These are phyloP conservation scores for Lepidotrigona ventralis DNA, from an alignment of 1,140 invertebrate species.

Conservation along the genomic window DNA sequence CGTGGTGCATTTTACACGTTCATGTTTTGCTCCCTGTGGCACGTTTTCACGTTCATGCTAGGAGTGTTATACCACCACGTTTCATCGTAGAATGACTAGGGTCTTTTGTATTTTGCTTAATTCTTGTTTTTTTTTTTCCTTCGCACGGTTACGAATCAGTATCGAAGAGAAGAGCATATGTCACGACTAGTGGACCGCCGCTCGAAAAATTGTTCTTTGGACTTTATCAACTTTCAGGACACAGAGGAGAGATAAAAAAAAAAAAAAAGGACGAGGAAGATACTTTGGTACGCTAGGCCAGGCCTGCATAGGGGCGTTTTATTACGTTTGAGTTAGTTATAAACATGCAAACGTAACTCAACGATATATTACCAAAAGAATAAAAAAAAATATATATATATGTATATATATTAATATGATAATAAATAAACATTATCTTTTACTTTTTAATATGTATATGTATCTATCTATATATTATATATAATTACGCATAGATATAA, in stretches of 20 bases:
- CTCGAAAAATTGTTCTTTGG: constrained; percentile 73
- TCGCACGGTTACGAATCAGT: constrained; percentile 4
- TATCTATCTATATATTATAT: neutral
- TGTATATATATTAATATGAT: constrained; percentile 62
- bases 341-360: constrained; percentile 75
- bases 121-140: neutral
- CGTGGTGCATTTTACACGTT: neutral
- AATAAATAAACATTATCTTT: constrained; percentile 63
- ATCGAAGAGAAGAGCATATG: neutral
- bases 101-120: constrained; percentile 39
- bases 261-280: constrained; percentile 55
- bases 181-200: constrained; percentile 45
- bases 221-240: constrained; percentile 54
- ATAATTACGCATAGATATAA: constrained; percentile 33
- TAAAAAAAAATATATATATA: constrained; percentile 61
- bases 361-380: constrained; percentile 67
- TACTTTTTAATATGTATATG: neutral
- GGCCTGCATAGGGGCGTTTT: constrained; percentile 71
- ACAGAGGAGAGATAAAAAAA: neutral
- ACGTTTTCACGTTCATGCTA: neutral
- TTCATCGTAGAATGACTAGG: constrained; percentile 53
- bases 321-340: constrained; percentile 72
- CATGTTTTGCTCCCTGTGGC: neutral
- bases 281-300: constrained; percentile 80
- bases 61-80: neutral